Percentiles rank a stretch among this genome's conserved stretches.
These are phyloP conservation scores for Nematolebias whitei DNA, from an alignment of 2,113 vertebrate genomes.

Conservation along the genomic window DNA sequence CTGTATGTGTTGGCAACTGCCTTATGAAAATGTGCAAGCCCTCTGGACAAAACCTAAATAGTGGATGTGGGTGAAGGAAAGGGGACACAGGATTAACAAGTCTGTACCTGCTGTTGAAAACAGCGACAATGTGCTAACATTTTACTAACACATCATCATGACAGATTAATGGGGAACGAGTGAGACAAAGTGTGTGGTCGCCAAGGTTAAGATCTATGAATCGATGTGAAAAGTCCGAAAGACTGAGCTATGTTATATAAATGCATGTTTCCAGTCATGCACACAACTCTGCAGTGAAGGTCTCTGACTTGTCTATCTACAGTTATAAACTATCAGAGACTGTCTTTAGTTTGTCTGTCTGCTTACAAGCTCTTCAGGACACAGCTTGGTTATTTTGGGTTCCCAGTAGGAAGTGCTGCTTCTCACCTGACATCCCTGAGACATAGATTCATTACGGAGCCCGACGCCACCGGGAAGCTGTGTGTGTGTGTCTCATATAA, in stretches of 20 bases:
- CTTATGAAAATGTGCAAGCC: constrained; percentile 63
- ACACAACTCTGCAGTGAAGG: not conserved
- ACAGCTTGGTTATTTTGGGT: constrained; percentile 67
- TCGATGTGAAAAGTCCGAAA: constrained; percentile 32
- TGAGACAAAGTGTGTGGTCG: constrained; percentile 28
- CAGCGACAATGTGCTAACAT: constrained; percentile 73
- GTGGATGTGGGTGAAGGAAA: constrained; percentile 38
- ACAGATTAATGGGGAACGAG: constrained; percentile 52
- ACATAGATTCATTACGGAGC: constrained; percentile 72
- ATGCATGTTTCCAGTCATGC: constrained; percentile 4
- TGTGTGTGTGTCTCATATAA: constrained; percentile 62
- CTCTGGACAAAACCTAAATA: constrained; percentile 69
- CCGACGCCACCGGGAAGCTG: constrained; percentile 76
- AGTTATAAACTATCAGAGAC: constrained; percentile 18
- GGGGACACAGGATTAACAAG: constrained; percentile 63
- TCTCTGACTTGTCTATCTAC: constrained; percentile 20
- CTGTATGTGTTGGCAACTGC: constrained; percentile 67
- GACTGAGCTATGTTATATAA: constrained; percentile 3
- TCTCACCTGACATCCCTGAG: constrained; percentile 72
- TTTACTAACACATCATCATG: constrained; percentile 69
- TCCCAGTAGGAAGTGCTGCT: constrained; percentile 65
- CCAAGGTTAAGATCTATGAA: constrained; percentile 64
- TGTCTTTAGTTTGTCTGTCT: constrained; percentile 26
- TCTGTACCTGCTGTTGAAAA: constrained; percentile 70
- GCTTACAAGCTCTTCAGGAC: constrained; percentile 31